phyloP scores from a whole-genome alignment of 2,888 invertebrate species.

The Meteorus cinctellus region DNA sequence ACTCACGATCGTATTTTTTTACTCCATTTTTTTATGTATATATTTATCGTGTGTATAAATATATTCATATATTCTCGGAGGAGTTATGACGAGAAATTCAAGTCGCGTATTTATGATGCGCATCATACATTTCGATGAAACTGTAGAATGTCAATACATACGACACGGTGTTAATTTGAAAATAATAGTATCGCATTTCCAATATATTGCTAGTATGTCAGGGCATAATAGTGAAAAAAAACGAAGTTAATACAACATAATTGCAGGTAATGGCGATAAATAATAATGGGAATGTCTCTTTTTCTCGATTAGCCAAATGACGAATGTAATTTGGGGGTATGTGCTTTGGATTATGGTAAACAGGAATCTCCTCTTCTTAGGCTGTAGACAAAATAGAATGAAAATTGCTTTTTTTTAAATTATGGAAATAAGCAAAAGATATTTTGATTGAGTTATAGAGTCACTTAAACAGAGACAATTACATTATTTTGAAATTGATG shows the following conservation, averaged over 20 bases:
- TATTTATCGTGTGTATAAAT: neutral
- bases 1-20: neutral
- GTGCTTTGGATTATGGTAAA: slow-evolving; percentile 71
- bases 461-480: neutral
- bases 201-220: neutral
- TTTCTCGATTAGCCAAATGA: slow-evolving; percentile 59
- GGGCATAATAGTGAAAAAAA: neutral
- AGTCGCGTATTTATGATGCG: neutral
- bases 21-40: neutral
- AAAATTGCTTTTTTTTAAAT: slow-evolving; percentile 55
- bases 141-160: neutral
- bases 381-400: slow-evolving; percentile 76
- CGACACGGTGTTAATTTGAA: neutral
- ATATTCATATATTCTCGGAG: neutral
- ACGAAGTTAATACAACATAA: neutral
- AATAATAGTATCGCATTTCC: neutral
- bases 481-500: neutral
- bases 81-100: neutral
- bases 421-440: neutral
- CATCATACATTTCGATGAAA: neutral
- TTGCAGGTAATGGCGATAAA: slow-evolving; percentile 1
- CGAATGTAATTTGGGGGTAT: slow-evolving; percentile 60
- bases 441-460: neutral
- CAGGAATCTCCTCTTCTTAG: slow-evolving; percentile 77
- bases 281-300: neutral